Base-by-base conservation (phyloP, 1,140 invertebrate genomes). In the Temnothorax longispinosus region DNA sequence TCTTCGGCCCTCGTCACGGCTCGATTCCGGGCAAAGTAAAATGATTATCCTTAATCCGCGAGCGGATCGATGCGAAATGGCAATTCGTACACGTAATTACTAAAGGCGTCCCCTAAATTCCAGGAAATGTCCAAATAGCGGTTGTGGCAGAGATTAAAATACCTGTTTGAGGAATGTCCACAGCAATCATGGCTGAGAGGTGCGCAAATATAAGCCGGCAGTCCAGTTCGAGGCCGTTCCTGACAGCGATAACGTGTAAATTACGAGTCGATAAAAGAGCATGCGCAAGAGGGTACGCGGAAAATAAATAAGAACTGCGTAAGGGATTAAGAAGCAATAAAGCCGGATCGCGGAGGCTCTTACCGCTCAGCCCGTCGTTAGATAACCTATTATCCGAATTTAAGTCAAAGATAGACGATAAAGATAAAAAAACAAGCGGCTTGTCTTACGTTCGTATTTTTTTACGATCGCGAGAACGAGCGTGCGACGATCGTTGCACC, bases 291-390 rank as follows among this genome's bases (percentile, higher is more conserved):
- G 32, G 21, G 13, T n/a, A 38, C 10, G 41, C 11, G 58, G 13
- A 64, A 65, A 60, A 60, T 69, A 78, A 85, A 78, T 38, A 84
- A 60, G 27, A 50, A 84, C 56, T 47, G 47, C 72, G 41, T 62
- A 84, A 27, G 35, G 21, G 82, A 85, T 85, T 85, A 85, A 85
- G 35, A 85, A 67, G 82, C 58, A 78, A 78, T 85, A 85, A 85
- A 78, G 35, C 6, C 21, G 56, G 35, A 56, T 15, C 50, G 44
- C 13, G 32, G 13, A 27, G 27, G 41, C 3, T 5, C 21, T 27
- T 35, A 10, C 15, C 10, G 38, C n/a, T 78, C 60, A 3, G 18
- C 21, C 13, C 47, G 72, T 13, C 18, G 35, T 78, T 85, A 78
- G 35, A 85, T 85, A 52, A 65, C 47, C 82, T 78, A 85, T 85